These are phyloP conservation scores for Tinea trinotella DNA, from an alignment of 2,888 invertebrate genomes.

Conservation along the genomic window DNA sequence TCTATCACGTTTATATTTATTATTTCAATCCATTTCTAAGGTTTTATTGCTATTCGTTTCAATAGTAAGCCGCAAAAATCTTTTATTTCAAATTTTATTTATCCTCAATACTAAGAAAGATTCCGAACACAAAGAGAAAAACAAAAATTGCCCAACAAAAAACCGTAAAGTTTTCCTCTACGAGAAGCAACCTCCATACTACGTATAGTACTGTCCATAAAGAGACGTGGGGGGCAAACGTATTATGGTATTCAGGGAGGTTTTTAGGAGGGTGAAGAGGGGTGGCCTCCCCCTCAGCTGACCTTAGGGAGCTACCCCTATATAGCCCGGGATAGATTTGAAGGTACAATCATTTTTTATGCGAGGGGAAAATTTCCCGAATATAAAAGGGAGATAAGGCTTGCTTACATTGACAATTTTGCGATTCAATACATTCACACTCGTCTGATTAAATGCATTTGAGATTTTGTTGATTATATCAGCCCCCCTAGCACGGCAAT, in stretches of 20 bases:
- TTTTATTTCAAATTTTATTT: no score
- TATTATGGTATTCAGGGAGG: constrained; percentile 6
- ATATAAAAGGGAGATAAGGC: constrained; percentile 26
- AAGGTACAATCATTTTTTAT: constrained; percentile 73
- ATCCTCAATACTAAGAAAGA: background rate
- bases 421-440: background rate
- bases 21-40: no score
- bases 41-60: no score
- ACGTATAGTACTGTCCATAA: background rate
- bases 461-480: no score
- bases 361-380: constrained; percentile 52
- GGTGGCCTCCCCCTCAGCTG: constrained; percentile 20
- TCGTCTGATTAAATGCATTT: background rate
- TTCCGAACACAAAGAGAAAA: background rate
- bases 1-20: no score
- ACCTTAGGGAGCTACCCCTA: constrained; percentile 47
- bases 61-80: no score
- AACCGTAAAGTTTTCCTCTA: background rate
- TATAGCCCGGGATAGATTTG: constrained; percentile 62
- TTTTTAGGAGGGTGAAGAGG: background rate
- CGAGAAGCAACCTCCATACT: background rate
- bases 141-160: background rate
- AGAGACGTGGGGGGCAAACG: background rate
- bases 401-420: constrained; percentile 5
- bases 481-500: no score